Evolutionary conservation across 2,797 vertebrate species (phyloP), one percentile per base, ranked within the genome.

Genomic region (Graptemys geographica): DNA sequence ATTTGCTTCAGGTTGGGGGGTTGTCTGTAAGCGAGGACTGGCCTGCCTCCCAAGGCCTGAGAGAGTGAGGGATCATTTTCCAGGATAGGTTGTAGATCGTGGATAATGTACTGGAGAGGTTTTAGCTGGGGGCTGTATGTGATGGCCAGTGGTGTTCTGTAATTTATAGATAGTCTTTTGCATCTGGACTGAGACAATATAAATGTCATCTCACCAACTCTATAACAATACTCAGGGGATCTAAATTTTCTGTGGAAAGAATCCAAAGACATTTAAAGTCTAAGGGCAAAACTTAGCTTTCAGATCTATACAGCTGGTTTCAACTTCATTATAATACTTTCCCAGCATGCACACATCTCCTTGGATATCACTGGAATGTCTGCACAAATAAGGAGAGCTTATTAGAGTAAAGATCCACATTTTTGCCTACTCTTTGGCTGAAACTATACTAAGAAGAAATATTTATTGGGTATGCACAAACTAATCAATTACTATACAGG

Each of bases 261-360:
- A 56, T 5, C 76, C 84, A 23, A 2, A 44, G 25, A 69, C 37
- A 59, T 59, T 59, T 28, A 13, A 31, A 31, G 28, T 76, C 80
- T 79, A n/a, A 53, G 87, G 87, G 11, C 8, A 79, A 83, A 91
- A 79, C 8, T 3, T 19, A n/a, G 76, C 28, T 72, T 57, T 41
- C 23, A 86, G 23, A 18, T 52, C 62, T 0, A 0, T 0, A 0
- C 2, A 49, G 37, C 55, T 44, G 6, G 81, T 25, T 33, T 93
- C 47, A 90, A 51, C 5, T 84, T 59, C 33, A 94, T 2, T 16
- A 78, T 72, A 49, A 33, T 27, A 83, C 52, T 3, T 49, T 76
- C 37, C 86, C 79, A 41, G 57, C 5, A 19, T 0, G 0, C 3
- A 19, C 19, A 19, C 15, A 62, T 83, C 81, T 83, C 41, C 57